Conservation (phyloP, 2,113 vertebrate species). For the Cinclus mexicanus region DNA sequence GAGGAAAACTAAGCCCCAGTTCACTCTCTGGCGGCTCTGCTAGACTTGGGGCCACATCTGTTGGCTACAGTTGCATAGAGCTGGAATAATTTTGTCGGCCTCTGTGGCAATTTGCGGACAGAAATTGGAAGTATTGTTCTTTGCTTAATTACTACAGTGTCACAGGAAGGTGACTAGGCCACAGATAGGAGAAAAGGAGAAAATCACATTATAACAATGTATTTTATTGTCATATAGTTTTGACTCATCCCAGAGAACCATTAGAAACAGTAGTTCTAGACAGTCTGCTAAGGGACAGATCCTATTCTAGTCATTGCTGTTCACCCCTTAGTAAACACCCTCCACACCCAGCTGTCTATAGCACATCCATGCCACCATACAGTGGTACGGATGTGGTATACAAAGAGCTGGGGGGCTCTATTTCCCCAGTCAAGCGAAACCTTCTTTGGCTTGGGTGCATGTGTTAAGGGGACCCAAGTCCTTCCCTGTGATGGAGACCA, state of each 20-base stretch:
- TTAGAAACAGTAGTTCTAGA: background rate
- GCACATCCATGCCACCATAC: too few species aligned
- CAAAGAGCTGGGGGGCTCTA: background rate
- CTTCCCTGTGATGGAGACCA: fast-evolving
- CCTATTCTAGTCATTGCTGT: background rate
- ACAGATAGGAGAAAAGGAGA: background rate
- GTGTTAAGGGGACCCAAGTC: background rate
- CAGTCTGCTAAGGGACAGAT: background rate
- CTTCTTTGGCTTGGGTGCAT: background rate
- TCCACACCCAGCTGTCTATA: background rate
- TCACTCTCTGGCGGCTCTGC: background rate
- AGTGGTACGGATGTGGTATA: background rate
- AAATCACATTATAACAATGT: background rate
- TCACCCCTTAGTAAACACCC: background rate
- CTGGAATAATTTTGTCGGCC: background rate
- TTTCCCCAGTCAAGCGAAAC: background rate
- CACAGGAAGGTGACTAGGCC: background rate
- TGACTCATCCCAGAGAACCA: background rate
- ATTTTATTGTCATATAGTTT: background rate
- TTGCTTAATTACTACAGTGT: background rate
- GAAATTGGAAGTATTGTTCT: background rate
- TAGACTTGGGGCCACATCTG: background rate
- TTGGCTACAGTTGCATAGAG: background rate
- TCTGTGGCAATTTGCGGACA: background rate
- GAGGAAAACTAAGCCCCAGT: background rate